Conservation (phyloP, 2,888 invertebrate species). For the Saturnia japonica region DNA sequence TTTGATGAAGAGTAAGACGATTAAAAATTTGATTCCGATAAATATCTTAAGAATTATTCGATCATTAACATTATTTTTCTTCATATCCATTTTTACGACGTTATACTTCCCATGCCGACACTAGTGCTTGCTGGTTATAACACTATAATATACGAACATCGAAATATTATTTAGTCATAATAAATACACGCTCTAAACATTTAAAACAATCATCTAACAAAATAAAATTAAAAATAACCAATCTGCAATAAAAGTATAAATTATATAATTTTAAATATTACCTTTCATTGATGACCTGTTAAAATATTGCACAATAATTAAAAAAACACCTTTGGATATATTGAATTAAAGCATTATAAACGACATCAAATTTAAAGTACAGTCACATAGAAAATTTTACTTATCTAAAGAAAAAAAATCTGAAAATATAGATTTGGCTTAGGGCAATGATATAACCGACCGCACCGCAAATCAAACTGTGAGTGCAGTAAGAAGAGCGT, state of each 20-base stretch:
- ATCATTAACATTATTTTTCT: neutral
- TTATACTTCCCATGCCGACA: neutral
- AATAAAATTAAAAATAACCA: neutral
- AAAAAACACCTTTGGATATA: too few species aligned
- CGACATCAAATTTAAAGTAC: neutral
- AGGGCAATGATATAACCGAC: neutral
- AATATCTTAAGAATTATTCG: neutral
- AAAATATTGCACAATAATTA: neutral
- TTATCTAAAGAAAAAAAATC: too few species aligned
- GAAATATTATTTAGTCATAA: neutral
- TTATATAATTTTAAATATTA: neutral
- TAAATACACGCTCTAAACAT: neutral
- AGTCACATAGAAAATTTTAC: neutral
- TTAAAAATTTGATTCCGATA: neutral
- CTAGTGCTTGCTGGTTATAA: neutral
- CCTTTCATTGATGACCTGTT: slow-evolving; percentile 1
- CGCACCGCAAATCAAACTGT: neutral
- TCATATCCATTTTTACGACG: neutral
- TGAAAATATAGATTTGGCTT: too few species aligned
- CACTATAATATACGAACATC: neutral
- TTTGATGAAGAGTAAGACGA: too few species aligned
- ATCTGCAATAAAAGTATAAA: neutral
- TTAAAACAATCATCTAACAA: neutral
- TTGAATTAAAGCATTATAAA: neutral
- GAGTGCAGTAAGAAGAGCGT: neutral